A percentile compares a stretch with the other conserved stretches of the same genome.
Conservation (phyloP, 2,888 invertebrate genomes). For the Hyalella azteca region DNA sequence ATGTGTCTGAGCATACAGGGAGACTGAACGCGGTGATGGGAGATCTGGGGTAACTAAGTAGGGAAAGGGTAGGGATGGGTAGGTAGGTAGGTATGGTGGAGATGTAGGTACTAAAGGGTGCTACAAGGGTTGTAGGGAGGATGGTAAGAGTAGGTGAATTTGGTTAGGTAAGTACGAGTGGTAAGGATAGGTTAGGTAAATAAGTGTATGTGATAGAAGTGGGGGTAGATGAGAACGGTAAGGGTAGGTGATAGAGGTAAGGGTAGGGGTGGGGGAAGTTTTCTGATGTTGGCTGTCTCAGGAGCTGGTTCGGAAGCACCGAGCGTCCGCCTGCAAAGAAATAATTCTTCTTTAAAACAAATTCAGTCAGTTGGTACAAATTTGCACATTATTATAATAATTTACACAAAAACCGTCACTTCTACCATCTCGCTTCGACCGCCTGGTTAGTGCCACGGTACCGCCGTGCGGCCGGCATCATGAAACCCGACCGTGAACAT, state of each 20-base stretch:
- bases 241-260: background rate
- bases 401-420: background rate
- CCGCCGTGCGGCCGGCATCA: too few species aligned
- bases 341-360: too few species aligned
- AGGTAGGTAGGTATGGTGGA: slow-evolving; percentile 14
- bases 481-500: too few species aligned
- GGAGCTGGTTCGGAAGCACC: background rate
- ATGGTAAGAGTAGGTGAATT: background rate
- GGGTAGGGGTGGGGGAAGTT: background rate
- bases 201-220: too few species aligned
- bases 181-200: too few species aligned
- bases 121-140: background rate
- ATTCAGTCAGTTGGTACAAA: too few species aligned
- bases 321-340: background rate
- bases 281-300: background rate
- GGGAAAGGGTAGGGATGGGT: background rate
- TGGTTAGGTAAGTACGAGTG: background rate
- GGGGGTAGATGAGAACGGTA: background rate
- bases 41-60: background rate
- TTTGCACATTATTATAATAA: background rate
- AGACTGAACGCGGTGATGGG: background rate
- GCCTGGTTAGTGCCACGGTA: background rate
- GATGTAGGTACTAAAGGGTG: background rate
- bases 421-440: background rate
- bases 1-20: too few species aligned